Conservation (phyloP, 2,113 vertebrate genomes). For the Copsychus sechellarum region DNA sequence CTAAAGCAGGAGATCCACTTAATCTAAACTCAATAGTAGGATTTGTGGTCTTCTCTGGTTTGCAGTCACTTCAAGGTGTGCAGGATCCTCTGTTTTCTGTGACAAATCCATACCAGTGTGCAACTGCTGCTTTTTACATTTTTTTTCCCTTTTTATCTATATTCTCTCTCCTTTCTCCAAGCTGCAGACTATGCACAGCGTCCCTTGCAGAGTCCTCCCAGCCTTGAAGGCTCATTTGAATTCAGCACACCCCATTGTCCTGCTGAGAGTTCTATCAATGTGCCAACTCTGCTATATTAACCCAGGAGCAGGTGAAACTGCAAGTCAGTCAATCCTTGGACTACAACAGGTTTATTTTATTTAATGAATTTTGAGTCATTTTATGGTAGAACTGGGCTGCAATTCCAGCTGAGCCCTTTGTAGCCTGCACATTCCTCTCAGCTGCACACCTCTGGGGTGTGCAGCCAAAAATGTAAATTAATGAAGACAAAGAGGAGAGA, state of each 20-base stretch:
- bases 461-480: conserved; percentile 49
- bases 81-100: neutral
- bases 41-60: neutral
- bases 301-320: conserved; percentile 42
- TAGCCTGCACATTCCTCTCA: conserved; percentile 32
- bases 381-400: conserved; percentile 35
- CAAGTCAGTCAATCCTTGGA: conserved; percentile 35
- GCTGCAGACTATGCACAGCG: neutral
- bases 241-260: conserved; percentile 51
- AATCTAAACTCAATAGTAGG: neutral
- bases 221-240: conserved; percentile 37
- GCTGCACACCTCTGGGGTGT: neutral
- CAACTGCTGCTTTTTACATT: neutral
- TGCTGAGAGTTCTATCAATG: conserved; percentile 54
- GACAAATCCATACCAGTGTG: neutral
- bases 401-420: conserved; percentile 55
- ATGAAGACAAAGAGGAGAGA: conserved; percentile 55
- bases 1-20: neutral
- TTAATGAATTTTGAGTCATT: conserved; percentile 56
- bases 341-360: conserved; percentile 54
- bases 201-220: neutral
- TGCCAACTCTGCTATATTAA: conserved; percentile 40
- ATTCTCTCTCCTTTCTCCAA: neutral
- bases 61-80: neutral
- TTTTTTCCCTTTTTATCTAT: neutral